phyloP scores from a whole-genome alignment of 2,113 vertebrate genomes.

The Lasiurus cinereus region DNA sequence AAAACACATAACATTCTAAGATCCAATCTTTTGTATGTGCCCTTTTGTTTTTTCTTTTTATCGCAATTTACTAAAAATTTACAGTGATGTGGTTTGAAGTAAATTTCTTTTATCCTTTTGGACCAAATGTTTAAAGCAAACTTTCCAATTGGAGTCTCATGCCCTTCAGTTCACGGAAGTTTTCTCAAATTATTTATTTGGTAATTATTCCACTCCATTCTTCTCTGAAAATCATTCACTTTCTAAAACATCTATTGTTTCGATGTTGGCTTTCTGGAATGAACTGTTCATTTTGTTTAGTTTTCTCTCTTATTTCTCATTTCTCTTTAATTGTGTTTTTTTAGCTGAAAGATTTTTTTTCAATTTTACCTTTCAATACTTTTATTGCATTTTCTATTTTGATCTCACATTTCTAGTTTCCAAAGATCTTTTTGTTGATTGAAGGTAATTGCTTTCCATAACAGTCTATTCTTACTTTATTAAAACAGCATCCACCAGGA shows the following conservation, averaged over 20 bases:
- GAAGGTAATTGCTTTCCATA: background rate
- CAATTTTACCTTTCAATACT: background rate
- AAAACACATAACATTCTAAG: background rate
- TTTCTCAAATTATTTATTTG: background rate
- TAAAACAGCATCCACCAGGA: background rate
- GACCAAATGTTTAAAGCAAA: background rate
- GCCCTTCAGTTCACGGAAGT: background rate
- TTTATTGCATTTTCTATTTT: conserved; percentile 7
- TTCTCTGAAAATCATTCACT: background rate
- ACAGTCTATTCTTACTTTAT: background rate
- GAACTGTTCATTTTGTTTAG: background rate
- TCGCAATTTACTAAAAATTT: background rate
- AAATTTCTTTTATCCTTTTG: background rate
- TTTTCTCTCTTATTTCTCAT: conserved; percentile 31
- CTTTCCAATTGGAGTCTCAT: background rate
- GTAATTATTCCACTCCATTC: conserved; percentile 28
- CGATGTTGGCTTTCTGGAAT: conserved; percentile 25
- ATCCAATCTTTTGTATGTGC: background rate
- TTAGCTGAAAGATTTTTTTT: background rate
- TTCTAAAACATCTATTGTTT: conserved; percentile 33
- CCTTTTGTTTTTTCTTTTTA: background rate
- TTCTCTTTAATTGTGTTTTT: background rate
- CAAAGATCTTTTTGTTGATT: background rate
- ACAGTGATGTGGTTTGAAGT: background rate
- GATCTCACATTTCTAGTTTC: background rate